These are phyloP conservation scores for Xiphophorus maculatus DNA, from an alignment of 2,113 vertebrate genomes.

Conservation along the genomic window DNA sequence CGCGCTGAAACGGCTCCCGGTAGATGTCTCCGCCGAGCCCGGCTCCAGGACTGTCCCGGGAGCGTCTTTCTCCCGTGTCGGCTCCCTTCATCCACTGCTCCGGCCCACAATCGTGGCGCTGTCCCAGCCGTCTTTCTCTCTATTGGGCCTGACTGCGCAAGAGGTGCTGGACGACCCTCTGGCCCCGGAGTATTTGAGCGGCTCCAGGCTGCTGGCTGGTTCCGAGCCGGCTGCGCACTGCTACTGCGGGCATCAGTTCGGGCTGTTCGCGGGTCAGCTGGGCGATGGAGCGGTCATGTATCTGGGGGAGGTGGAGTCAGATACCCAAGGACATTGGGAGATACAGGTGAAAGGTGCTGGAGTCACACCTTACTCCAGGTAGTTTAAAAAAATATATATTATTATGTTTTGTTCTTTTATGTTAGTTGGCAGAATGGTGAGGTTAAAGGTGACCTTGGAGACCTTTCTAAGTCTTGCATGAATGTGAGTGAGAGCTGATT, in stretches of 20 bases:
- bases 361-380: slow-evolving; percentile 88
- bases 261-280: slow-evolving; percentile 88
- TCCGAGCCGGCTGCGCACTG: slow-evolving; percentile 87
- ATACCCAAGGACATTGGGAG: slow-evolving; percentile 82
- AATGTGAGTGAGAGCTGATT: background rate
- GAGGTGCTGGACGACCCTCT: slow-evolving; percentile 68
- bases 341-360: slow-evolving; percentile 90
- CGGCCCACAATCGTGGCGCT: slow-evolving; percentile 80
- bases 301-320: slow-evolving; percentile 85
- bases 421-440: background rate
- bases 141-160: slow-evolving; percentile 78
- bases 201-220: slow-evolving; percentile 82
- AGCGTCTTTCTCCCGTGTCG: slow-evolving; percentile 83
- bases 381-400: background rate
- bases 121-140: slow-evolving; percentile 80
- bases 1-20: slow-evolving; percentile 79
- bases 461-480: background rate
- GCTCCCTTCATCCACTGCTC: slow-evolving; percentile 69
- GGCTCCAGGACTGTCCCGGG: slow-evolving; percentile 78
- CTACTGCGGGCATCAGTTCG: slow-evolving; percentile 93
- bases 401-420: background rate
- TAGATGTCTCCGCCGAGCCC: slow-evolving; percentile 76
- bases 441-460: background rate
- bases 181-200: slow-evolving; percentile 83
- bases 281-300: slow-evolving; percentile 90